Conservation (phyloP, 1,140 invertebrate genomes). For the Solen grandis region DNA sequence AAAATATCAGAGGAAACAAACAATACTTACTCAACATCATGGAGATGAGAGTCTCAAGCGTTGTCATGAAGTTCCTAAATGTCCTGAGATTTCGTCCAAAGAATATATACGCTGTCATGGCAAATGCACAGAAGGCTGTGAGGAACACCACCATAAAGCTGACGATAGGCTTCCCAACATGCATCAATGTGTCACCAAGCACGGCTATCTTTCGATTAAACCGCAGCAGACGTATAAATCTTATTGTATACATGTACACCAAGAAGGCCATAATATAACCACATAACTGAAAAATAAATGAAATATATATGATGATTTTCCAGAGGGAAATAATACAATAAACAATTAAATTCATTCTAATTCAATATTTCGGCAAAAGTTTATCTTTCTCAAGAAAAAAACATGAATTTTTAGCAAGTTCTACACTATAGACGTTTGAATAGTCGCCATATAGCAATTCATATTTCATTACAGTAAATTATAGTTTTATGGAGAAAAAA, state of each 20-base stretch:
- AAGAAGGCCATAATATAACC: constrained; percentile 77
- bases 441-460: too few relatives aligned
- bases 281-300: constrained; percentile 62
- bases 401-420: too few relatives aligned
- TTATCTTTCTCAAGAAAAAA: too few relatives aligned
- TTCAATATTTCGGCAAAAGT: too few relatives aligned
- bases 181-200: constrained; percentile 64
- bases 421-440: too few relatives aligned
- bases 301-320: neutral
- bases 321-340: too few relatives aligned
- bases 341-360: too few relatives aligned
- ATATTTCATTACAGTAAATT: too few relatives aligned
- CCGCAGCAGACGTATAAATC: constrained; percentile 80
- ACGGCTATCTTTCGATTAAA: constrained; percentile 78
- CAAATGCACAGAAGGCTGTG: constrained; percentile 69
- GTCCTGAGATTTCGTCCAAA: constrained; percentile 57
- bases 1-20: too few relatives aligned
- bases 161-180: constrained; percentile 59
- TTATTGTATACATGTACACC: constrained; percentile 79
- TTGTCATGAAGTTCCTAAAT: constrained; percentile 63
- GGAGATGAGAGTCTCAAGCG: constrained; percentile 65
- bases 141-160: constrained; percentile 70
- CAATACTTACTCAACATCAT: constrained; percentile 73
- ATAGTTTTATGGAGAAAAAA: too few relatives aligned
- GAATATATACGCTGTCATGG: constrained; percentile 63